These are phyloP conservation scores for Indri indri DNA, from an alignment of 2,113 vertebrate species.

Conservation along the genomic window DNA sequence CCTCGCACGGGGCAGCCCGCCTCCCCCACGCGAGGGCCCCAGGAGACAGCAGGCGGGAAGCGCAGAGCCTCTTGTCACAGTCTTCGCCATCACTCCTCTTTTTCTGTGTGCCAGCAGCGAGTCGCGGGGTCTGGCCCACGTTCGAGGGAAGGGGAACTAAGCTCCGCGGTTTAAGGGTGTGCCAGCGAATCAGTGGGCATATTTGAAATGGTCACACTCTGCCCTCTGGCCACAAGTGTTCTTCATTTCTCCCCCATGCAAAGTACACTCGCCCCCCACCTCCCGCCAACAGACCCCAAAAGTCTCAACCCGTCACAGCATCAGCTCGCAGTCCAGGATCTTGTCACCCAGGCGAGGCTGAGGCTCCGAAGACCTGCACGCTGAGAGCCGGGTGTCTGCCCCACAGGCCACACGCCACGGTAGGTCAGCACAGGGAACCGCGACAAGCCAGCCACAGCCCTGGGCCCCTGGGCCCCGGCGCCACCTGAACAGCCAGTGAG, in stretches of 20 bases:
- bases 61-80: accelerated
- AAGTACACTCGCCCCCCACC: neutral
- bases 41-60: neutral
- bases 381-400: neutral
- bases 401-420: too few relatives aligned
- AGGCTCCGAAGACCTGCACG: accelerated
- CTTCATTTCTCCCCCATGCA: neutral
- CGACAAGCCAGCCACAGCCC: accelerated
- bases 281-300: neutral
- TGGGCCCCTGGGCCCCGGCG: accelerated
- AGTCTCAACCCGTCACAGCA: accelerated
- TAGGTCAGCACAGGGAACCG: neutral
- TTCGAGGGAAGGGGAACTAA: neutral
- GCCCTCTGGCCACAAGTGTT: neutral
- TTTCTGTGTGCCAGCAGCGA: accelerated
- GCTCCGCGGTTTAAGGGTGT: accelerated
- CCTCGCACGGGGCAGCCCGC: neutral
- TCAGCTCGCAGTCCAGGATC: neutral
- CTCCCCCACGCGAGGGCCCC: neutral
- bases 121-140: too few relatives aligned
- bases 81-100: accelerated
- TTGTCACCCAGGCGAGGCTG: neutral
- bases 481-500: neutral
- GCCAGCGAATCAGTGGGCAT: neutral
- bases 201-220: neutral